These are phyloP conservation scores for Diacarnus erythraeanus DNA, from an alignment of 37 sponge, comb jelly and placozoan genomes.

Conservation along the genomic window DNA sequence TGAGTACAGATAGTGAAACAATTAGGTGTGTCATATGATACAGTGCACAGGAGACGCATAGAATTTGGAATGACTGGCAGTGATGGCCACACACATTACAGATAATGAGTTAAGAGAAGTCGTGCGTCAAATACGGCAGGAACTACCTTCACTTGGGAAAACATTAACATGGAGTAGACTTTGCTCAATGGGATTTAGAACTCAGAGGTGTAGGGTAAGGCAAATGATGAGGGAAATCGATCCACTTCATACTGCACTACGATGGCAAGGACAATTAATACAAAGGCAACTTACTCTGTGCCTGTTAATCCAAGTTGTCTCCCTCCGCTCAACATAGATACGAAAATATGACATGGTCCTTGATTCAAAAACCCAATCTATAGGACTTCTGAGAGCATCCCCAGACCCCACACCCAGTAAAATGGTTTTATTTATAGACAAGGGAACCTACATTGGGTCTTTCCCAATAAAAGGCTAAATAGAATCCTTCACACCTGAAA, in stretches of 20 bases:
- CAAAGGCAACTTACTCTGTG: conserved; percentile 46
- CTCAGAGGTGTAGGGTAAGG: background rate
- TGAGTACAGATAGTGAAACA: conserved; percentile 43
- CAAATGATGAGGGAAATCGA: conserved; percentile 10
- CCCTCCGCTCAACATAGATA: too few species aligned
- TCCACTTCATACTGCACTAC: conserved; percentile 20
- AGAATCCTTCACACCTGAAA: too few species aligned
- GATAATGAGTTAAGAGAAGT: conserved; percentile 3
- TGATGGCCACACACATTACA: background rate
- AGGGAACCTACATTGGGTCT: too few species aligned
- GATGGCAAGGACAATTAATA: conserved; percentile 28
- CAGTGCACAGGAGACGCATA: conserved; percentile 31
- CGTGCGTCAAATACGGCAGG: conserved; percentile 7
- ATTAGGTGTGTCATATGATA: conserved; percentile 35
- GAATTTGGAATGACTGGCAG: conserved; percentile 29
- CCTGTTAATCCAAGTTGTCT: too few species aligned
- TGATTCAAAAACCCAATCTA: too few species aligned
- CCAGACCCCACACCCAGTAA: too few species aligned
- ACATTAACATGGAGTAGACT: conserved; percentile 24
- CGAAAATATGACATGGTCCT: too few species aligned
- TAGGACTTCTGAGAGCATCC: too few species aligned
- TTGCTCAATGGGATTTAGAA: conserved; percentile 16
- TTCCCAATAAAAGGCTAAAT: too few species aligned
- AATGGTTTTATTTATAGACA: too few species aligned
- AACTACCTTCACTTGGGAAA: conserved; percentile 37